Evolutionary conservation across 2,113 vertebrate genomes (phyloP).

Genomic region (Beaufortia kweichowensis): DNA sequence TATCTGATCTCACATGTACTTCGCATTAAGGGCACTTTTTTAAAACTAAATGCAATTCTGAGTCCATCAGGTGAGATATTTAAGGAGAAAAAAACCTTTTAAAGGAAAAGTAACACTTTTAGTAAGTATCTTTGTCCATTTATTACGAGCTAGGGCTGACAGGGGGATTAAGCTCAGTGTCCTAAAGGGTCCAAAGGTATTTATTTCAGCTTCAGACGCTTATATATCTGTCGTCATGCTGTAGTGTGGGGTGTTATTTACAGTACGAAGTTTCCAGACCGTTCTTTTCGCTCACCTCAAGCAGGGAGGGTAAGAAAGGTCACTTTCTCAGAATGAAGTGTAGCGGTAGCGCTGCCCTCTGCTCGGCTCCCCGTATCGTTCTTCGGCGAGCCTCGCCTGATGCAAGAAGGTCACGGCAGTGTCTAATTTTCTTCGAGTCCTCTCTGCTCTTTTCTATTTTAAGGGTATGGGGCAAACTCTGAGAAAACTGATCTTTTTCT

Average conservation of each 20-base stretch:
- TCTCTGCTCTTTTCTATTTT: conserved; percentile 9
- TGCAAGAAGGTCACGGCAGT: conserved; percentile 39
- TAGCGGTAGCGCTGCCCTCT: not conserved
- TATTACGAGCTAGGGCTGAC: conserved; percentile 35
- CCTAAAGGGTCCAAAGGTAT: not conserved
- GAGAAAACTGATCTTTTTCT: conserved; percentile 17
- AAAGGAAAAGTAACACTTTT: conserved; percentile 31
- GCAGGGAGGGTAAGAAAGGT: conserved; percentile 16
- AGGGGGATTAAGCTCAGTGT: not conserved
- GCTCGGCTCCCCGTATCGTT: not conserved
- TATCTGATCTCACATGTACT: conserved; percentile 44
- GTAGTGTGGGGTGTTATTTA: conserved; percentile 25
- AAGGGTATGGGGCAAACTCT: conserved; percentile 6
- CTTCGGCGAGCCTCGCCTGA: conserved; percentile 4
- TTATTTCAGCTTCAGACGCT: not conserved
- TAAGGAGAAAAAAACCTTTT: conserved; percentile 36
- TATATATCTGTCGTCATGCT: conserved; percentile 25
- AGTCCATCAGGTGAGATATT: conserved; percentile 46
- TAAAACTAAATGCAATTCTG: conserved; percentile 49
- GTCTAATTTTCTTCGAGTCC: not conserved
- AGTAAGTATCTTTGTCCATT: conserved; percentile 31
- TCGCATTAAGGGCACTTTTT: conserved; percentile 34
- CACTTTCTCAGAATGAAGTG: conserved; percentile 5
- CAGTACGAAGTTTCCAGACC: conserved; percentile 11
- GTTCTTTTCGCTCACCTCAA: conserved; percentile 7